Conservation (phyloP, 2,888 invertebrate species). For the Tricholauxania praeusta region DNA sequence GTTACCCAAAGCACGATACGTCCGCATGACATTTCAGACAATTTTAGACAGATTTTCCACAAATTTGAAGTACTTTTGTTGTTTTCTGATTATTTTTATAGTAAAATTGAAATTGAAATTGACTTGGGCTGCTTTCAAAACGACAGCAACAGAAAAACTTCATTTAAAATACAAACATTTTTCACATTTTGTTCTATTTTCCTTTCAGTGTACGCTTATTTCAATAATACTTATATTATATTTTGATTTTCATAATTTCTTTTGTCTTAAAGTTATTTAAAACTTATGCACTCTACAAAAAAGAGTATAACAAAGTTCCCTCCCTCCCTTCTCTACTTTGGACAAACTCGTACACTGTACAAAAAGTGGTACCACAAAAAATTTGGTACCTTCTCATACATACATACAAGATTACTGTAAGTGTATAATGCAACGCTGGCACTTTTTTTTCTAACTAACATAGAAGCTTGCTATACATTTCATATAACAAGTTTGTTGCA, state of each 20-base stretch:
- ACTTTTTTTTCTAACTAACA: neutral
- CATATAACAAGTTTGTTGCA: conserved; percentile 13
- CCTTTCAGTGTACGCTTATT: neutral
- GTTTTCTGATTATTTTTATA: neutral
- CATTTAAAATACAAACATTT: conserved; percentile 42
- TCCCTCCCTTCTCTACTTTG: too few relatives aligned
- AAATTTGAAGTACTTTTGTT: neutral
- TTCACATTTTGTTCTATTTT: conserved; percentile 1
- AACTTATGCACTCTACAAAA: conserved; percentile 7
- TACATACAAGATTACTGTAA: neutral
- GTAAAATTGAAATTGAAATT: neutral
- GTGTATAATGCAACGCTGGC: neutral
- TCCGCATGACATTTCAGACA: neutral
- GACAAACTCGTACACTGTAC: neutral
- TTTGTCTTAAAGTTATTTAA: neutral
- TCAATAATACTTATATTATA: conserved; percentile 14
- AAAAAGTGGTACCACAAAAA: conserved; percentile 8
- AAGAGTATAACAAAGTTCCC: neutral
- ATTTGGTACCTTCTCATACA: neutral
- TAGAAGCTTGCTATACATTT: conserved; percentile 5
- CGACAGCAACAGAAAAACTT: conserved; percentile 36
- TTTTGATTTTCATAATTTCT: conserved; percentile 7
- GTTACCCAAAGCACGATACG: too few relatives aligned
- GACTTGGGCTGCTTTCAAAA: too few relatives aligned
- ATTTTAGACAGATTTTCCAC: neutral